A percentile compares a stretch with the other conserved stretches of the same genome.
phyloP scores from a whole-genome alignment of 35 echinoderm and acorn worm genomes.

The Apostichopus japonicus region DNA sequence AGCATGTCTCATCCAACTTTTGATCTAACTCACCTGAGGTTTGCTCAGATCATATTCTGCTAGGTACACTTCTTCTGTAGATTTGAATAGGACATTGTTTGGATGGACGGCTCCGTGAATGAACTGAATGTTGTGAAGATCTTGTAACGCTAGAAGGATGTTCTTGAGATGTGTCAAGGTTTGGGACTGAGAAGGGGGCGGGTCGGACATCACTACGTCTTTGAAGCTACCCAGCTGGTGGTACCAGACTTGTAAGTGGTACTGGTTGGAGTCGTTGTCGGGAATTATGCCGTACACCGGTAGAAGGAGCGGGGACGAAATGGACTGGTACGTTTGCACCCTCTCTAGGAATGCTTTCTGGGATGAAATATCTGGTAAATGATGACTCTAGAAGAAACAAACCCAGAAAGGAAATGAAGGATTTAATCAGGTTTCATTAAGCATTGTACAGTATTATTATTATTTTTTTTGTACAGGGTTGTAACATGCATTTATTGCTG shows the following conservation, averaged over 20 bases:
- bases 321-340: slow-evolving; percentile 22
- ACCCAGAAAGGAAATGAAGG: neutral
- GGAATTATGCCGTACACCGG: slow-evolving; percentile 41
- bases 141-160: slow-evolving; percentile 20
- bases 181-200: slow-evolving; percentile 26
- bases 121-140: slow-evolving; percentile 30
- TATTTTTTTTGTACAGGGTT: too few relatives aligned
- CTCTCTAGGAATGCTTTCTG: slow-evolving; percentile 31
- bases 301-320: slow-evolving; percentile 17
- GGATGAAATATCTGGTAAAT: slow-evolving; percentile 23
- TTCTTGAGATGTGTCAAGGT: slow-evolving; percentile 12
- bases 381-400: slow-evolving; percentile 38
- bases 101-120: slow-evolving; percentile 43
- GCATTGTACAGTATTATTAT: too few relatives aligned
- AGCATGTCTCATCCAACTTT: too few relatives aligned
- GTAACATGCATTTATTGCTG: too few relatives aligned
- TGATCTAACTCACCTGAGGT: neutral
- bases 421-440: too few relatives aligned
- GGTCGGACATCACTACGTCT: slow-evolving; percentile 3
- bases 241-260: slow-evolving; percentile 28
- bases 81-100: slow-evolving; percentile 53
- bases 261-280: slow-evolving; percentile 36
- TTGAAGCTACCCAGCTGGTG: slow-evolving; percentile 4
- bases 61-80: neutral
- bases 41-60: slow-evolving; percentile 60